Percentiles rank a stretch among this genome's conserved stretches.
These are phyloP conservation scores for Drosophila prolongata DNA, from an alignment of 2,888 invertebrate genomes.

Conservation along the genomic window DNA sequence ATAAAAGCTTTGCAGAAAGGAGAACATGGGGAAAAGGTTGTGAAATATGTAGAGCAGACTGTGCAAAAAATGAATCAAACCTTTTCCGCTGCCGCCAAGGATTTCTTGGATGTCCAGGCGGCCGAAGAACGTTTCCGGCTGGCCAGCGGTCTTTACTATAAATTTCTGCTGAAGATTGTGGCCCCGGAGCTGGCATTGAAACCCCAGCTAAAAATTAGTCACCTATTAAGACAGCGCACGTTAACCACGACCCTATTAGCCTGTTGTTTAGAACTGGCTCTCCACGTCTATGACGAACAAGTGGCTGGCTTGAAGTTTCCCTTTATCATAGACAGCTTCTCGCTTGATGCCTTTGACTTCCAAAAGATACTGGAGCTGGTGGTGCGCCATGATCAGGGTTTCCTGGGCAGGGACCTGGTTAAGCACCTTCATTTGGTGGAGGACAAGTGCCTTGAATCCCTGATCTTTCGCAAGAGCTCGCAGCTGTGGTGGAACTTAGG, in stretches of 20 bases:
- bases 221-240: constrained; percentile 41
- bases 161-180: constrained; percentile 49
- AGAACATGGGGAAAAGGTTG: not conserved
- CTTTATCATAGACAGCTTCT: constrained; percentile 53
- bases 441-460: constrained; percentile 44
- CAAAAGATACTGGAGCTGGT: constrained; percentile 65
- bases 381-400: constrained; percentile 47
- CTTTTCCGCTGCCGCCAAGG: constrained; percentile 15
- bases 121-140: constrained; percentile 31
- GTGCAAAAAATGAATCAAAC: constrained; percentile 32
- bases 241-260: constrained; percentile 46
- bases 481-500: constrained; percentile 48
- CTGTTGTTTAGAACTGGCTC: constrained; percentile 58
- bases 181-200: constrained; percentile 38
- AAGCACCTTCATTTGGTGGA: constrained; percentile 56
- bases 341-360: constrained; percentile 59
- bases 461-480: constrained; percentile 60
- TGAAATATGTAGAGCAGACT: constrained; percentile 19
- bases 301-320: constrained; percentile 47
- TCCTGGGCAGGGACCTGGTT: constrained; percentile 48
- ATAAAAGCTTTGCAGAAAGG: constrained; percentile 3
- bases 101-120: constrained; percentile 2
- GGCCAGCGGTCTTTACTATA: constrained; percentile 45
- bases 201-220: constrained; percentile 36
- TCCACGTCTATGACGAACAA: constrained; percentile 33